These are phyloP conservation scores for Maconellicoccus hirsutus DNA, from an alignment of 1,140 invertebrate species.

Conservation along the genomic window DNA sequence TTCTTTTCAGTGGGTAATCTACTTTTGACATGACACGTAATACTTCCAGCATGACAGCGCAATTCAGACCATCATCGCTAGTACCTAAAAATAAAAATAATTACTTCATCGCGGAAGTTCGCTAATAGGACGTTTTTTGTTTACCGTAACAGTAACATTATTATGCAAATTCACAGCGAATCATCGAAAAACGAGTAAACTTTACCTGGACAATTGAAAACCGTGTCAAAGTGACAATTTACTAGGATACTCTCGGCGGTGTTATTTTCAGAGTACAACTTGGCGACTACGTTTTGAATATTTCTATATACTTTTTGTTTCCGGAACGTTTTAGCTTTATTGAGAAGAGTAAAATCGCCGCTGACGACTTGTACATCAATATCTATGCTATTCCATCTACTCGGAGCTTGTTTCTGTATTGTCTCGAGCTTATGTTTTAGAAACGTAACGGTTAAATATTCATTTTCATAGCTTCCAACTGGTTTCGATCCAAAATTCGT, in stretches of 20 bases:
- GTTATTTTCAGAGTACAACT: conserved; percentile 42
- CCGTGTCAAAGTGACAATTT: conserved; percentile 72
- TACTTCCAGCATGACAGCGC: conserved; percentile 60
- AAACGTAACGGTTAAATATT: conserved; percentile 44
- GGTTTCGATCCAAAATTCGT: conserved; percentile 29
- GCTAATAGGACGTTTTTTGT: conserved; percentile 4
- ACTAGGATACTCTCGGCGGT: conserved; percentile 49
- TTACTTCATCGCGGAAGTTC: not conserved
- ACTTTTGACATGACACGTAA: conserved; percentile 49
- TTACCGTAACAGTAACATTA: not conserved
- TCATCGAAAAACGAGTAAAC: not conserved
- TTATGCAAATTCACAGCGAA: not conserved
- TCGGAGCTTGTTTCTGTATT: conserved; percentile 35
- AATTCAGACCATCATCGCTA: conserved; percentile 63
- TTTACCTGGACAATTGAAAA: conserved; percentile 53
- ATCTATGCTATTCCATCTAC: not conserved
- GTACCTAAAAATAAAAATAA: conserved; percentile 32
- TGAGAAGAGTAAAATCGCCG: not conserved
- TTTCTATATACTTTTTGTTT: conserved; percentile 36
- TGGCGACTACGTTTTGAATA: conserved; percentile 53
- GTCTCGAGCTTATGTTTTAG: conserved; percentile 38
- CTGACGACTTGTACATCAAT: conserved; percentile 21
- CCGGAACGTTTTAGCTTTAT: conserved; percentile 26
- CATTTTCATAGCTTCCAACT: conserved; percentile 50
- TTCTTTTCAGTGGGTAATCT: conserved; percentile 40